Conservation (phyloP, 1,140 invertebrate species). For the Littorina saxatilis region DNA sequence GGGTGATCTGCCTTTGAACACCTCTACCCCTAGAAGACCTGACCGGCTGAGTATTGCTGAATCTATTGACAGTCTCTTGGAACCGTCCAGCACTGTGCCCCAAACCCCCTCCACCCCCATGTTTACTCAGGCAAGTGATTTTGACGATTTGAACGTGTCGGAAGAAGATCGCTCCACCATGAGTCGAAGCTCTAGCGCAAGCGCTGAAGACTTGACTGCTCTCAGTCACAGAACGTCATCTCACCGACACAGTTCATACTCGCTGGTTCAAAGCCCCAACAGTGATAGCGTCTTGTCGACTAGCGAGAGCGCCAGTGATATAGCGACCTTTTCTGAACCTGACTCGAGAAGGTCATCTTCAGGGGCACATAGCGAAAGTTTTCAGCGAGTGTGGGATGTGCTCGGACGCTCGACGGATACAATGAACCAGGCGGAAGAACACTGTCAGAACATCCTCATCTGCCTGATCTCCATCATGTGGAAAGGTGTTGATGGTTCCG, state of each 20-base stretch:
- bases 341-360: conserved; percentile 44
- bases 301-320: conserved; percentile 57
- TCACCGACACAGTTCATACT: conserved; percentile 62
- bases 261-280: conserved; percentile 26
- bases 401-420: conserved; percentile 60
- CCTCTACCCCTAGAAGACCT: conserved; percentile 28
- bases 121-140: conserved; percentile 33
- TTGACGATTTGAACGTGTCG: conserved; percentile 29
- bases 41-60: conserved; percentile 8
- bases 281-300: conserved; percentile 42
- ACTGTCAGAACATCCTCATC: conserved; percentile 80
- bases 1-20: neutral
- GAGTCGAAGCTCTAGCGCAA: conserved; percentile 70
- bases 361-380: conserved; percentile 50
- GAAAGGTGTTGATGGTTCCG: conserved; percentile 80
- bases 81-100: neutral
- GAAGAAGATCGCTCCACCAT: conserved; percentile 40
- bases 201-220: conserved; percentile 68
- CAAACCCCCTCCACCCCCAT: conserved; percentile 37
- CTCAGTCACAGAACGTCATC: conserved; percentile 57
- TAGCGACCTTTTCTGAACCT: conserved; percentile 32
- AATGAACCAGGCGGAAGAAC: conserved; percentile 77
- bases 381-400: conserved; percentile 61
- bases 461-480: conserved; percentile 81
- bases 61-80: neutral